Base-by-base conservation (phyloP, 2,797 vertebrate species). In the Myotis vivesi region DNA sequence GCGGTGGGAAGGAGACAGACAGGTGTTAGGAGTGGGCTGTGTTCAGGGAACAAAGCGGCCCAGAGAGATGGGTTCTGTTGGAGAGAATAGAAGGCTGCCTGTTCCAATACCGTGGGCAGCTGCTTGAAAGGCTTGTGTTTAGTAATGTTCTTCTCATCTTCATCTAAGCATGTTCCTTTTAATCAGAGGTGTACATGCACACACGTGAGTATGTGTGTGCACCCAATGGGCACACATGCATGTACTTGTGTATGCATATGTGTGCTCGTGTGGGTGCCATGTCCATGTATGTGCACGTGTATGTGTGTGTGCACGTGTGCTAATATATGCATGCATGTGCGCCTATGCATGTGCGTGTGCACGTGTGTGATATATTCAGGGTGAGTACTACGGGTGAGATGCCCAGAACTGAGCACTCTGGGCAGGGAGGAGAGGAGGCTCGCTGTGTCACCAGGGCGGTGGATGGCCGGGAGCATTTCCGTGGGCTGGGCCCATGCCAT, bases 1-100 rank as follows among this genome's bases (percentile, higher is more conserved):
- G 75, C 36, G 73, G 75, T 13, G 12, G 80, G 38, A 87, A 72
- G 92, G 76, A 64, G 51, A 84, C 23, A 33, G 46, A 59, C 46
- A 81, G 53, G 8, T 10, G 41, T 33, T 62, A 44, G 38, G 68
- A 73, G 94, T 59, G 36, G 92, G 94, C 73, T 75, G 81, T 9
- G 82, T 77, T 93, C 76, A 38, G 46, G 59, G 77, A 92, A 84
- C 38, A 79, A 72, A 95, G 75, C 2, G 51, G 92, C 66, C 71
- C 11, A 75, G 57, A 44, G 38, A 80, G 87, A 62, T 44, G 71
- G 72, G 57, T 72, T 94, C 80, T 38, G 11, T 91, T 62, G 57
- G 87, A 81, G 12, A 77, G 69, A 94, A 89, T 55, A 25, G 5
- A 77, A 68, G 72, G 87, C 13, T 72, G 69, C 55, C 25, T 51